A percentile compares a stretch with the other conserved stretches of the same genome.
Conservation (phyloP, 2,113 vertebrate species). For the Melanostigma gelatinosum region DNA sequence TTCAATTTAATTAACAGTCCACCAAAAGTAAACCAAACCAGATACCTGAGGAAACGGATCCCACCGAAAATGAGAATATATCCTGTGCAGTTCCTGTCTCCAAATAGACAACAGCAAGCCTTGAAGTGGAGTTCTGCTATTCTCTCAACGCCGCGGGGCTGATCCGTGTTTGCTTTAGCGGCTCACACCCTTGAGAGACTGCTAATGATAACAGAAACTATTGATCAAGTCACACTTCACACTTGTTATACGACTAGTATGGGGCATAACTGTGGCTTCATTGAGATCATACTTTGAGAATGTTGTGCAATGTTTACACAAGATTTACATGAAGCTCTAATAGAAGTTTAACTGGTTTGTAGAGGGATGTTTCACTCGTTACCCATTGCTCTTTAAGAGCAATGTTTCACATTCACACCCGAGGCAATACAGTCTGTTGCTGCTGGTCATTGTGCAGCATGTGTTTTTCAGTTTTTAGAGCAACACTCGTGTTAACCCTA, state of each 20-base stretch:
- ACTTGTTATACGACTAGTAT: background rate
- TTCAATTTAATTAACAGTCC: background rate
- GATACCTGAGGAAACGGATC: background rate
- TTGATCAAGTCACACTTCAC: conserved; percentile 21
- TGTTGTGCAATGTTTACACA: background rate
- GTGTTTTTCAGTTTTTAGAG: background rate
- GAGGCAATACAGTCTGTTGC: background rate
- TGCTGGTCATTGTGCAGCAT: background rate
- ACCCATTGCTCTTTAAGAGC: background rate
- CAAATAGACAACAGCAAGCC: background rate
- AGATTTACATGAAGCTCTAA: conserved; percentile 7
- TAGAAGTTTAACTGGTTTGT: conserved; percentile 28
- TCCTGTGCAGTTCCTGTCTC: background rate
- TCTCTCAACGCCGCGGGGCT: conserved; percentile 40
- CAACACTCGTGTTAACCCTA: background rate
- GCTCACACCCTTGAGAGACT: conserved; percentile 71
- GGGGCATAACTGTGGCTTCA: conserved; percentile 11
- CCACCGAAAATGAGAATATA: background rate
- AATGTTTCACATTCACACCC: background rate
- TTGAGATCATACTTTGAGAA: background rate
- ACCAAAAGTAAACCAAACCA: background rate
- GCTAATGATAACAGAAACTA: conserved; percentile 9
- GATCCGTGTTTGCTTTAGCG: conserved; percentile 72
- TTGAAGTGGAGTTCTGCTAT: conserved; percentile 10
- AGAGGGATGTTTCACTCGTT: background rate